A percentile compares a stretch with the other conserved stretches of the same genome.
Evolutionary conservation across 2,797 vertebrate genomes (phyloP).

Genomic region (Brachymystax lenok): DNA sequence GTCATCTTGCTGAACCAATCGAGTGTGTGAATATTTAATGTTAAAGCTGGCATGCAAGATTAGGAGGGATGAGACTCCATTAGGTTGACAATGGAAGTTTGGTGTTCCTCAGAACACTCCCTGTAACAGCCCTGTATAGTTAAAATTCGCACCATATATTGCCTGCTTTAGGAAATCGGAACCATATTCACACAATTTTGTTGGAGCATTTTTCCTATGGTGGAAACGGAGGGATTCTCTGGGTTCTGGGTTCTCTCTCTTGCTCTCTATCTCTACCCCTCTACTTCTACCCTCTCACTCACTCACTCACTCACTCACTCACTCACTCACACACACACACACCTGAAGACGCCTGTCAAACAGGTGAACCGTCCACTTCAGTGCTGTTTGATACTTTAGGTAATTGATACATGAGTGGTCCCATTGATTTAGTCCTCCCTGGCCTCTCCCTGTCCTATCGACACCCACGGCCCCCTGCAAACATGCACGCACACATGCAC

Average conservation of each 20-base stretch:
- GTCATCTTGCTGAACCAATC: too few relatives aligned
- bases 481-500: not conserved
- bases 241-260: not conserved
- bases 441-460: slow-evolving; percentile 45
- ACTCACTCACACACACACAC: not conserved
- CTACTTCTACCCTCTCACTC: too few relatives aligned
- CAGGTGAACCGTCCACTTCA: slow-evolving; percentile 65
- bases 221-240: not conserved
- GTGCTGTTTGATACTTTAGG: slow-evolving; percentile 73
- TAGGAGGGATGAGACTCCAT: not conserved
- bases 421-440: slow-evolving; percentile 54
- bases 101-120: too few relatives aligned
- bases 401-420: slow-evolving; percentile 71
- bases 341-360: slow-evolving; percentile 70
- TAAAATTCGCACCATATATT: too few relatives aligned
- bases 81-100: too few relatives aligned
- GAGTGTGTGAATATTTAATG: not conserved
- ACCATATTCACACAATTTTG: not conserved
- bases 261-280: not conserved
- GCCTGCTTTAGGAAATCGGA: too few relatives aligned
- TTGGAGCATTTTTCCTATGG: not conserved
- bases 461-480: not conserved
- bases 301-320: not conserved
- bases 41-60: not conserved
- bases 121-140: too few relatives aligned